Percentiles rank a stretch among this genome's conserved stretches.
phyloP scores from a whole-genome alignment of 2,888 invertebrate genomes.

The Nomada flava region DNA sequence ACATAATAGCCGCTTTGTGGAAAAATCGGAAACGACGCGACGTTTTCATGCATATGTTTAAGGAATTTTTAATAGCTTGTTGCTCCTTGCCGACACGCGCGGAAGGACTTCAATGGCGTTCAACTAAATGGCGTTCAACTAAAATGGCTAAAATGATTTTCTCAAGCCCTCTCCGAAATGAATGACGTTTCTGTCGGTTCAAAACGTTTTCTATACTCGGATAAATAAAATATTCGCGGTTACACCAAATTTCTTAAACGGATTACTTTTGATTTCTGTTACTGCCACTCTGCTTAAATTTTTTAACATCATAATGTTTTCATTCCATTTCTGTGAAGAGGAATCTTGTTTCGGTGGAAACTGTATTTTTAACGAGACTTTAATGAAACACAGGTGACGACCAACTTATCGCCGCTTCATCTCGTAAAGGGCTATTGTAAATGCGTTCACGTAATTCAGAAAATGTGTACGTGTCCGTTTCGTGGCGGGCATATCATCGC shows the following conservation, averaged over 20 bases:
- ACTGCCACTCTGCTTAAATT: too few species aligned
- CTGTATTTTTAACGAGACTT: slow-evolving; percentile 23
- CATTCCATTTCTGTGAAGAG: not conserved
- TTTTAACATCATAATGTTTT: too few species aligned
- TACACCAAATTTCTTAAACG: too few species aligned
- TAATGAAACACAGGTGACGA: slow-evolving; percentile 52
- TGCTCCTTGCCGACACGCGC: not conserved
- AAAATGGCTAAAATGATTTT: not conserved
- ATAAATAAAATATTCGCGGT: too few species aligned
- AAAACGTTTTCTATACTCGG: too few species aligned
- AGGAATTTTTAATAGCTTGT: not conserved
- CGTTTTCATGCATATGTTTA: not conserved
- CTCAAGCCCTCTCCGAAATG: not conserved
- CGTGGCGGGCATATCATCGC: slow-evolving; percentile 64
- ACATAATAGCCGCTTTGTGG: slow-evolving; percentile 24
- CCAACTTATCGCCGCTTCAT: slow-evolving; percentile 54
- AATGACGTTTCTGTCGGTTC: too few species aligned
- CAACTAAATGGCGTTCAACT: not conserved
- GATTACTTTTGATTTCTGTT: too few species aligned
- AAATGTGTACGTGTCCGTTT: slow-evolving; percentile 69
- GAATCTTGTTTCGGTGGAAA: slow-evolving; percentile 5
- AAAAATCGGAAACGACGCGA: slow-evolving; percentile 13
- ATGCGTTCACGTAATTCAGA: slow-evolving; percentile 71
- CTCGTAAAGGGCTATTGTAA: slow-evolving; percentile 60
- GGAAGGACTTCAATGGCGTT: not conserved